Evolutionary conservation across 2,888 invertebrate genomes (phyloP).

Genomic region (Candidula unifasciata): DNA sequence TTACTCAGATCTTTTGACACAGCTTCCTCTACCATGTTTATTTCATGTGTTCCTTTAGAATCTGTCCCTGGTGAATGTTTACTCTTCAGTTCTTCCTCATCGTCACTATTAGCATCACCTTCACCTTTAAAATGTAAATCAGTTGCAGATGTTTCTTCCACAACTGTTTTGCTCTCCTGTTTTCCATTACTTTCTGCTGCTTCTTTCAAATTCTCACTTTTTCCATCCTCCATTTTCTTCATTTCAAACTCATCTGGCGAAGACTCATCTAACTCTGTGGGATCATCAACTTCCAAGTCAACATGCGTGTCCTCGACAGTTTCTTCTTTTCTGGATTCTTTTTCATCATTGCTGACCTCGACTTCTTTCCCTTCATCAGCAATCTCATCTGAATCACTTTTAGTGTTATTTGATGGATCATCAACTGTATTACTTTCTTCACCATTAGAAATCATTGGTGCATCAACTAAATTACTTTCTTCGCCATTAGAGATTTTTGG

Average conservation of each 20-base stretch:
- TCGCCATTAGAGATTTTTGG: background rate
- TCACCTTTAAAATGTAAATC: background rate
- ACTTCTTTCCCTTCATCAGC: slow-evolving; percentile 32
- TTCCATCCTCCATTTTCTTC: background rate
- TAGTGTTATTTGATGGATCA: background rate
- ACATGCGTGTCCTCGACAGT: background rate
- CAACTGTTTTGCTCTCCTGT: too few relatives aligned
- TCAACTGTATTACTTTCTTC: slow-evolving; percentile 23
- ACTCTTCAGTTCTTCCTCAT: background rate
- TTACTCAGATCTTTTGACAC: background rate
- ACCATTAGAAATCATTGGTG: background rate
- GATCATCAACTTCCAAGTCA: slow-evolving; percentile 14
- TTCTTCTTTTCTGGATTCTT: background rate
- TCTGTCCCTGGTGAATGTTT: background rate
- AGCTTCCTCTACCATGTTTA: background rate
- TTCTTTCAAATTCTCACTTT: background rate
- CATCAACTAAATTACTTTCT: background rate
- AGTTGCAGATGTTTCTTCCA: background rate
- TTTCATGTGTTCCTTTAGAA: background rate
- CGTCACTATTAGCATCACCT: background rate
- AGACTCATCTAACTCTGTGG: slow-evolving; percentile 32
- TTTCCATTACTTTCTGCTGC: background rate
- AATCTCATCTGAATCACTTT: background rate
- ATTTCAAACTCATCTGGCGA: background rate
- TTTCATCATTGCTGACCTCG: slow-evolving; percentile 4